These are phyloP conservation scores for Megalurothrips usitatus DNA, from an alignment of 2,888 invertebrate genomes.

Conservation along the genomic window DNA sequence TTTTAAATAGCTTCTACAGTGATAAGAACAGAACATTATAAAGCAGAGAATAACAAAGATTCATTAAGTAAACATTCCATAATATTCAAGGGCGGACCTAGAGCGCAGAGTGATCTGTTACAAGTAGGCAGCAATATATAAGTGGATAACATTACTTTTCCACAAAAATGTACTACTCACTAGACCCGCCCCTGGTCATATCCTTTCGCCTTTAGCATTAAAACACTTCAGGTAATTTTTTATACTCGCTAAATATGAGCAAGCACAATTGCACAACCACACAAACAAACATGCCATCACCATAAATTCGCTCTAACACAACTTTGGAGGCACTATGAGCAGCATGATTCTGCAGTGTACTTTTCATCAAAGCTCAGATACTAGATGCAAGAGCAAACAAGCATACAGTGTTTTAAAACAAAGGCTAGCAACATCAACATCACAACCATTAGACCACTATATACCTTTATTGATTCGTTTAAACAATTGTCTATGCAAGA, in stretches of 20 bases:
- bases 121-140: too few relatives aligned
- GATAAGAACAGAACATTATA: not conserved
- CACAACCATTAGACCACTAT: constrained; percentile 29
- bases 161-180: too few relatives aligned
- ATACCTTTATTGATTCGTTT: constrained; percentile 30
- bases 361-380: not conserved
- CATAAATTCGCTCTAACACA: too few relatives aligned
- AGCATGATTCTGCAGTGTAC: too few relatives aligned
- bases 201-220: too few relatives aligned
- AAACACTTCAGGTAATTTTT: too few relatives aligned
- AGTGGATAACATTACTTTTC: too few relatives aligned
- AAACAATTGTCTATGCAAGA: constrained; percentile 27
- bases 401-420: not conserved
- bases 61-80: constrained; percentile 2
- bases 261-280: not conserved
- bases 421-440: constrained; percentile 23
- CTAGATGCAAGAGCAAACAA: not conserved
- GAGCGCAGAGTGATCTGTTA: too few relatives aligned
- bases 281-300: not conserved
- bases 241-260: too few relatives aligned
- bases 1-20: not conserved
- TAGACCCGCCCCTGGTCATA: too few relatives aligned
- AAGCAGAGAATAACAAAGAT: not conserved
- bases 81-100: too few relatives aligned
- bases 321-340: too few relatives aligned